These are phyloP conservation scores for Drosophila incognita DNA, from an alignment of 2,888 invertebrate species.

Conservation along the genomic window DNA sequence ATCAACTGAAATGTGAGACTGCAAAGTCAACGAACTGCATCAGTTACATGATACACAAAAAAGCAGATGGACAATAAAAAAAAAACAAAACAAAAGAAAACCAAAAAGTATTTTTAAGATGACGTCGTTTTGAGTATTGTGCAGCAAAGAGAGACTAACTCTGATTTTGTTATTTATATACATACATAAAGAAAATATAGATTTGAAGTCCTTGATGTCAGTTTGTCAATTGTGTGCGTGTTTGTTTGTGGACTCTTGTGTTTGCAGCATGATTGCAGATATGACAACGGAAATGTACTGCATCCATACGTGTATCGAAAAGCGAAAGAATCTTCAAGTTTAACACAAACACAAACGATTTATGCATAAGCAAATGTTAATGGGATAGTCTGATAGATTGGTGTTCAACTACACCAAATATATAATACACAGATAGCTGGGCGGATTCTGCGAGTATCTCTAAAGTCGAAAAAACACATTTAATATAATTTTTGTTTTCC, in stretches of 20 bases:
- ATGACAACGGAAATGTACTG: constrained; percentile 40
- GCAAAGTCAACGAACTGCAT: constrained; percentile 57
- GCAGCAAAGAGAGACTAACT: constrained; percentile 11
- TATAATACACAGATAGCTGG: neutral
- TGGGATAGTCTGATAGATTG: neutral
- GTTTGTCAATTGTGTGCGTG: constrained; percentile 21
- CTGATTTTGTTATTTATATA: constrained; percentile 35
- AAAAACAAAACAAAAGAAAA: neutral
- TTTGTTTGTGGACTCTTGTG: neutral
- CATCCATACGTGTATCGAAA: constrained; percentile 3
- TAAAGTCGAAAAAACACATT: neutral
- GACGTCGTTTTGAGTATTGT: constrained; percentile 38
- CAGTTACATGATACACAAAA: constrained; percentile 39
- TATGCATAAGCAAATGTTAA: constrained; percentile 38
- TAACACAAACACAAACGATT: constrained; percentile 18
- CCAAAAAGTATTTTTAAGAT: constrained; percentile 43
- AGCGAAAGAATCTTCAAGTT: constrained; percentile 24
- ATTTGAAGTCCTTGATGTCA: constrained; percentile 20
- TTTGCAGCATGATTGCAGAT: constrained; percentile 27
- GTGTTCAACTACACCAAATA: neutral
- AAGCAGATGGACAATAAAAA: neutral
- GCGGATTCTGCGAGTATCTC: neutral
- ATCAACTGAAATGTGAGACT: constrained; percentile 16
- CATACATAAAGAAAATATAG: constrained; percentile 32
- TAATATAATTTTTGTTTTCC: too few species aligned